Evolutionary conservation across 2,113 vertebrate genomes (phyloP), one percentile per base, ranked within the genome.

Genomic region (Pristiophorus japonicus): DNA sequence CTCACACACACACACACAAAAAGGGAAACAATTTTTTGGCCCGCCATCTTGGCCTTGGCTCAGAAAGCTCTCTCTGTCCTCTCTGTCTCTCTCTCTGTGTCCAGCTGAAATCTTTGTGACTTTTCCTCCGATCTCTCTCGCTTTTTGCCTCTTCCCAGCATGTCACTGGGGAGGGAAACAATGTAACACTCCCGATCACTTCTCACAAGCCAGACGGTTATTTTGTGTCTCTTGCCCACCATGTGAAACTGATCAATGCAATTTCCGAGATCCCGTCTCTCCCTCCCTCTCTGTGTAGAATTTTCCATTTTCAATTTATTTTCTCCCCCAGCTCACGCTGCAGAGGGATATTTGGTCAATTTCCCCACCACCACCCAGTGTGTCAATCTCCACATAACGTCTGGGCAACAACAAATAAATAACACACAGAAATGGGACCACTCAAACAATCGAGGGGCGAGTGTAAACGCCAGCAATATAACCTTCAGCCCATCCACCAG

Each of bases 11-110:
- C 45, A 88, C 85, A 88, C 30, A 92, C 51, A 92, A 65, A 92
- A 92, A 92, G 88, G 55, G 45, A 87, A 87, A 87, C 20, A 51
- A 87, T 78, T 87, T 51, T 87, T 59, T 63, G 34, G 59, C 88
- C 88, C 88, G 88, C 88, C 88, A 92, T 92, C 88, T 92, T 92
- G 88, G 55, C 59, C 30, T 55, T 55, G 20, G 88, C 88, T 92
- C 5, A 18, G 34, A 34, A 62, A 34, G 51, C 88, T 91, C 11
- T 62, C 22, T 10, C 88, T 22, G n/a, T n/a, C n/a, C 84, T 87
- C 45, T 27, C 27, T 27, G 10, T 59, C 51, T 18, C 24, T 62
- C 10, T 91, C 27, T 59, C 27, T 91, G 55, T 18, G 55, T 3
- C 85, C 27, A 22, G 30, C 55, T 62, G 3, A 62, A 62, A 59